Evolutionary conservation across 2,113 vertebrate species (phyloP), one percentile per base, ranked within the genome.

Genomic region (Suncus etruscus): DNA sequence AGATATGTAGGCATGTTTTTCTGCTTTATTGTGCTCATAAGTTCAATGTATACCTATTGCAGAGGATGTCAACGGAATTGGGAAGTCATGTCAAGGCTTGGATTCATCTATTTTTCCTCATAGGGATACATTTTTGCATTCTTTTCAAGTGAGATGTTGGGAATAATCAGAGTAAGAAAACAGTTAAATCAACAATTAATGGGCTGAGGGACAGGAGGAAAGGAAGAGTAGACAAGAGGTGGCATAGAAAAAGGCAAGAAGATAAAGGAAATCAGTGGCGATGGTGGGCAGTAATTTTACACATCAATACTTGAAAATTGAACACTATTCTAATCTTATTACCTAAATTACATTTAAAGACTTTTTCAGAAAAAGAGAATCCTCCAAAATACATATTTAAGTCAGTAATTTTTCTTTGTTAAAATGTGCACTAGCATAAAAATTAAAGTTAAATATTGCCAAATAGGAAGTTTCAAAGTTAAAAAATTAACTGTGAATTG

Each of bases 381-480:
- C 58, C 18, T 61, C 14, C 18, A 61, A 61, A 61, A 5, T 61
- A 58, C 54, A n/a, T 0, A 39, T 89, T 82, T 31, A 0, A 75
- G 83, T 32, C 20, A 80, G 48, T 22, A 90, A 68, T 58, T 70
- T 96, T 95, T 96, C 86, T 97, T 96, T 92, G 79, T 66, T 90
- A 88, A 96, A 95, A 95, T 86, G 79, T 96, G 95, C 93, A 95
- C 94, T 93, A 83, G 95, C 78, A 97, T 70, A 24, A 74, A 80
- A 1, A 74, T 66, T 94, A 96, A 97, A 90, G 68, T 92, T 96
- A 95, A 91, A 86, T 96, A 91, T 95, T 96, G 92, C 90, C 93
- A 96, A 97, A 95, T 80, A 94, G 85, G 95, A 94, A 76, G 88
- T 95, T 96, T 95, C 96, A 61, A 61, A 96, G 51, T 95, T 97